Conservation (phyloP, 2,888 invertebrate genomes). For the Pedicia rivosa region DNA sequence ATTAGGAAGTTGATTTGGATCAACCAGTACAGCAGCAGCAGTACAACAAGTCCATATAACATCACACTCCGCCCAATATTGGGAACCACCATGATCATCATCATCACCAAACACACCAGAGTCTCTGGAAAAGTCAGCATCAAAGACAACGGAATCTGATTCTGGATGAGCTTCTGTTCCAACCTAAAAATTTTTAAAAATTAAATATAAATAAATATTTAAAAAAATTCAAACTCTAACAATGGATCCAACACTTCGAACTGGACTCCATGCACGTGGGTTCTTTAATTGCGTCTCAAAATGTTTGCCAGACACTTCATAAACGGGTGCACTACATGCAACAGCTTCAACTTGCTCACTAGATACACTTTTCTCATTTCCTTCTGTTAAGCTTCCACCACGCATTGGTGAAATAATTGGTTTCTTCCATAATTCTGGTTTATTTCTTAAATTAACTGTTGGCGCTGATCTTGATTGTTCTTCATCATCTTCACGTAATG, state of each 20-base stretch:
- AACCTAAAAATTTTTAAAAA: too few relatives aligned
- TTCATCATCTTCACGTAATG: slow-evolving; percentile 33
- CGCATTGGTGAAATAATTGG: slow-evolving; percentile 24
- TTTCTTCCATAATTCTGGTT: slow-evolving; percentile 29
- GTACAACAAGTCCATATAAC: slow-evolving; percentile 68
- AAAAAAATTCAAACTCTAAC: too few relatives aligned
- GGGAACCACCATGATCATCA: slow-evolving; percentile 41
- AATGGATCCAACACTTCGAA: slow-evolving; percentile 73
- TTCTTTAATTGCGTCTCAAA: slow-evolving; percentile 60
- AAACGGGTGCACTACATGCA: slow-evolving; percentile 24
- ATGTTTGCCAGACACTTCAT: slow-evolving; percentile 45
- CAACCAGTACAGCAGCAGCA: slow-evolving; percentile 63
- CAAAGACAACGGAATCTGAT: slow-evolving; percentile 66
- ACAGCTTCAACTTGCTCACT: slow-evolving; percentile 19
- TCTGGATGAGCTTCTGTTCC: slow-evolving; percentile 78
- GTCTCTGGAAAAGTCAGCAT: slow-evolving; percentile 49
- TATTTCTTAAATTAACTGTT: slow-evolving; percentile 45
- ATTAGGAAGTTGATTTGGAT: slow-evolving; percentile 57
- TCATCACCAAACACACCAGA: slow-evolving; percentile 71
- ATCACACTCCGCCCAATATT: slow-evolving; percentile 66
- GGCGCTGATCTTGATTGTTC: slow-evolving; percentile 60
- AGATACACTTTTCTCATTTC: slow-evolving; percentile 17
- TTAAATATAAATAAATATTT: too few relatives aligned
- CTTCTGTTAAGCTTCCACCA: slow-evolving; percentile 26
- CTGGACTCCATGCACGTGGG: slow-evolving; percentile 75